Percentiles rank a stretch among this genome's conserved stretches.
Evolutionary conservation across 2,113 vertebrate species (phyloP).

Genomic region (Crypturellus undulatus): DNA sequence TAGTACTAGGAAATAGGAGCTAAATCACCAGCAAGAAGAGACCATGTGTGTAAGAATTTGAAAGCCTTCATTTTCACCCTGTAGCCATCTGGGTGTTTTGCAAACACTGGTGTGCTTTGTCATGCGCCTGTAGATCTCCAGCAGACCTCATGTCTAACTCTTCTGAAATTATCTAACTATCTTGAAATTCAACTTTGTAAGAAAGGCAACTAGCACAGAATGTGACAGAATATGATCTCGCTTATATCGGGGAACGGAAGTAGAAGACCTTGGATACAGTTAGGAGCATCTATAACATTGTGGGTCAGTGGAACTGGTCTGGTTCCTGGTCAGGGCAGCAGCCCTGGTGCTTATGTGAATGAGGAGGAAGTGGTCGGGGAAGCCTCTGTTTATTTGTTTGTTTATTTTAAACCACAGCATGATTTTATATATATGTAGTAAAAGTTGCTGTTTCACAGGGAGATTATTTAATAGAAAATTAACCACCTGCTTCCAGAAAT

Average conservation of each 20-base stretch:
- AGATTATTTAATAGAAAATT: conserved; percentile 24
- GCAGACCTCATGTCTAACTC: not conserved
- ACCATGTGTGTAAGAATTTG: not conserved
- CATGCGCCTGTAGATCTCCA: not conserved
- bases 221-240: not conserved
- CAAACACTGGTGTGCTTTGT: not conserved
- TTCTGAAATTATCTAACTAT: not conserved
- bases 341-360: not conserved
- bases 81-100: not conserved
- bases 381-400: not conserved
- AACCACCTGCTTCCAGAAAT: not conserved
- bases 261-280: not conserved
- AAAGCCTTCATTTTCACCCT: not conserved
- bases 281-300: not conserved
- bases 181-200: not conserved
- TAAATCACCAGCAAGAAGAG: not conserved
- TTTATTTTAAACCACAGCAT: not conserved
- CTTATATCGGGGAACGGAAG: not conserved
- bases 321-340: not conserved
- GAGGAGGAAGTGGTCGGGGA: not conserved
- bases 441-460: not conserved
- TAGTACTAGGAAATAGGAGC: not conserved
- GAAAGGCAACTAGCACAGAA: not conserved
- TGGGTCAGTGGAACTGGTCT: not conserved
- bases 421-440: not conserved